Evolutionary conservation across 2,113 vertebrate genomes (phyloP).

Genomic region (Callopanchax toddi): DNA sequence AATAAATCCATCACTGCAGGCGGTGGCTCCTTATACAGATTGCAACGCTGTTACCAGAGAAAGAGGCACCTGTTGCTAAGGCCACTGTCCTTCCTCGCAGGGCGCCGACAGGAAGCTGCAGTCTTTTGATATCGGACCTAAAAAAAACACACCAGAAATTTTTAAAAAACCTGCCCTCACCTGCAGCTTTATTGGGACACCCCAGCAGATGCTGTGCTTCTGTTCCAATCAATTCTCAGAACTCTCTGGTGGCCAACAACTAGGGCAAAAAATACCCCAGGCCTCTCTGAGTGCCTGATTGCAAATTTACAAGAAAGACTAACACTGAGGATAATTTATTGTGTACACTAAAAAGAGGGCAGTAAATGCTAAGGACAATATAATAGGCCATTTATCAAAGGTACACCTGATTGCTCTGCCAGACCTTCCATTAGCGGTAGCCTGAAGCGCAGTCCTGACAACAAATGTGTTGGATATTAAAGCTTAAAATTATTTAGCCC

Average conservation of each 20-base stretch:
- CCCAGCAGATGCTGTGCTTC: constrained; percentile 20
- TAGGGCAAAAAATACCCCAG: constrained; percentile 28
- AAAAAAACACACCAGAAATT: neutral
- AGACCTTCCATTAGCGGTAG: constrained; percentile 53
- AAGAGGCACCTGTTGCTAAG: constrained; percentile 41
- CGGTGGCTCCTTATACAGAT: constrained; percentile 29
- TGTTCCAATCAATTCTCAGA: constrained; percentile 45
- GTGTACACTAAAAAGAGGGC: constrained; percentile 47
- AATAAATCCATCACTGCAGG: constrained; percentile 38
- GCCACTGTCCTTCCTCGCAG: constrained; percentile 13
- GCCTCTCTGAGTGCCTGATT: constrained; percentile 41
- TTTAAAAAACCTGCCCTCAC: constrained; percentile 6
- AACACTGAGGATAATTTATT: constrained; percentile 53
- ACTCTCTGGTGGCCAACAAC: constrained; percentile 47
- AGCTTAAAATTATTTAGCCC: constrained; percentile 56
- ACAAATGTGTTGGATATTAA: constrained; percentile 46
- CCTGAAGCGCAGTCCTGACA: constrained; percentile 50
- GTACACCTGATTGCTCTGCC: constrained; percentile 45
- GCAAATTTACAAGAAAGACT: constrained; percentile 46
- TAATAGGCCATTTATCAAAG: constrained; percentile 58
- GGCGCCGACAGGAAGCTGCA: constrained; percentile 7
- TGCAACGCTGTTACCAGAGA: constrained; percentile 4
- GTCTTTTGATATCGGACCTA: constrained; percentile 13
- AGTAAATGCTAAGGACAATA: constrained; percentile 63
- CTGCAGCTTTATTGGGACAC: constrained; percentile 32